phyloP scores from a whole-genome alignment of 2,888 invertebrate species.

The Nemotelus nigrinus region DNA sequence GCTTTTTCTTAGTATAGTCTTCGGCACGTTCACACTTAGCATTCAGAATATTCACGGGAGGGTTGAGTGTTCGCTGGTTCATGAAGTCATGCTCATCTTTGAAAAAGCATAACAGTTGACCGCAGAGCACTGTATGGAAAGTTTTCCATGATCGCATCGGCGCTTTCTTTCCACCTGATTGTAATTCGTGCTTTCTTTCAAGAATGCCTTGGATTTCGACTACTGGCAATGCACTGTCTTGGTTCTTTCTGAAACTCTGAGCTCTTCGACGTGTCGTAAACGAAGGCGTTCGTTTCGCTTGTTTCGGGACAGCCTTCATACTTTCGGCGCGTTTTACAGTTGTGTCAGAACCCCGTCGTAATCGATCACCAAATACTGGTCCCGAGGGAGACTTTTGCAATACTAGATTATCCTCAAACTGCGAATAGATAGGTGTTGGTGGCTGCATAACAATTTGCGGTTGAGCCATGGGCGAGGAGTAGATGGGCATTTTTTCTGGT shows the following conservation, averaged over 20 bases:
- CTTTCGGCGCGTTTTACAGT: conserved; percentile 87
- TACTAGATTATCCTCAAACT: conserved; percentile 42
- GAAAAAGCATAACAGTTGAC: conserved; percentile 97
- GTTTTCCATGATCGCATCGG: conserved; percentile 96
- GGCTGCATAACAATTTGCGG: conserved; percentile 59
- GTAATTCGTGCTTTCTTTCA: conserved; percentile 94
- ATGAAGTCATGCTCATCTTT: conserved; percentile 92
- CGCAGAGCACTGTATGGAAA: conserved; percentile 94
- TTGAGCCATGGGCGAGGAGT: conserved; percentile 62
- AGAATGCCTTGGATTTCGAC: conserved; percentile 90
- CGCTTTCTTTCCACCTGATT: conserved; percentile 92
- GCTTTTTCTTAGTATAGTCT: conserved; percentile 94
- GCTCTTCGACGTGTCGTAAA: conserved; percentile 92
- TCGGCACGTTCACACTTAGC: conserved; percentile 87
- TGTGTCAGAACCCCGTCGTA: conserved; percentile 69
- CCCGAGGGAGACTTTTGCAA: conserved; percentile 71
- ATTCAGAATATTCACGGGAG: conserved; percentile 81
- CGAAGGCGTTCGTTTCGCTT: conserved; percentile 90
- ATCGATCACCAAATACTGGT: conserved; percentile 72
- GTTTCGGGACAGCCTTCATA: conserved; percentile 85
- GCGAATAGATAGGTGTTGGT: conserved; percentile 53
- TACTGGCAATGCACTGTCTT: conserved; percentile 78
- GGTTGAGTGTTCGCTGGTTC: conserved; percentile 86
- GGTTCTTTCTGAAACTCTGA: conserved; percentile 84
- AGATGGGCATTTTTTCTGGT: conserved; percentile 65